phyloP scores from a whole-genome alignment of 2,797 vertebrate genomes.

The Vespertilio murinus region DNA sequence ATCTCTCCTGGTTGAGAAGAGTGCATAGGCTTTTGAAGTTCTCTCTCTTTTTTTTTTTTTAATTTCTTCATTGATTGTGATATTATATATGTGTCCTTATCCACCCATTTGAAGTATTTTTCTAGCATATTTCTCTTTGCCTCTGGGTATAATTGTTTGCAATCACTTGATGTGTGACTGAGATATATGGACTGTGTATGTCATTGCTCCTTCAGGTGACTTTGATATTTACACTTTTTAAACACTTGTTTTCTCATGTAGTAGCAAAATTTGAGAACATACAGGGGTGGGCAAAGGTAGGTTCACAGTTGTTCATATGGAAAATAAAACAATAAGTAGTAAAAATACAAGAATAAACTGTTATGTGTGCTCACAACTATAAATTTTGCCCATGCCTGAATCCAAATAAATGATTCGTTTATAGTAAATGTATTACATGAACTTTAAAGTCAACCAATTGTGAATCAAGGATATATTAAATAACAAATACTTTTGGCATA shows the following conservation, averaged over 20 bases:
- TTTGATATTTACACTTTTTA: slow-evolving; percentile 5
- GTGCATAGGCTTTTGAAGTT: neutral
- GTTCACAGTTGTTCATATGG: neutral
- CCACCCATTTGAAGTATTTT: neutral
- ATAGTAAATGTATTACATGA: slow-evolving; percentile 16
- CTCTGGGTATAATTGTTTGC: neutral
- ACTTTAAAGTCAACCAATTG: slow-evolving; percentile 18
- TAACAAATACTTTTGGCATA: slow-evolving; percentile 33
- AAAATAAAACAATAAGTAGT: neutral
- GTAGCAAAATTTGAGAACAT: slow-evolving; percentile 15
- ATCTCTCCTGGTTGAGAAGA: neutral
- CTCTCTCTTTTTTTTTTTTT: neutral
- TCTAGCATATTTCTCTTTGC: neutral
- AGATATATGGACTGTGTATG: neutral
- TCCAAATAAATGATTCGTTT: slow-evolving; percentile 8
- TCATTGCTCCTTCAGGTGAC: neutral
- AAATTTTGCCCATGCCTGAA: neutral
- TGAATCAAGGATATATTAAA: slow-evolving; percentile 30
- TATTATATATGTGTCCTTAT: no score
- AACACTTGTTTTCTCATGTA: neutral
- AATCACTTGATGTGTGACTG: neutral
- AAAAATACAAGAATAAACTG: neutral
- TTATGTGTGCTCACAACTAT: neutral
- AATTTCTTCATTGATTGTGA: no score
- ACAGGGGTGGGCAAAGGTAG: neutral